These are phyloP conservation scores for Tuberolachnus salignus DNA, from an alignment of 2,888 invertebrate genomes.

Conservation along the genomic window DNA sequence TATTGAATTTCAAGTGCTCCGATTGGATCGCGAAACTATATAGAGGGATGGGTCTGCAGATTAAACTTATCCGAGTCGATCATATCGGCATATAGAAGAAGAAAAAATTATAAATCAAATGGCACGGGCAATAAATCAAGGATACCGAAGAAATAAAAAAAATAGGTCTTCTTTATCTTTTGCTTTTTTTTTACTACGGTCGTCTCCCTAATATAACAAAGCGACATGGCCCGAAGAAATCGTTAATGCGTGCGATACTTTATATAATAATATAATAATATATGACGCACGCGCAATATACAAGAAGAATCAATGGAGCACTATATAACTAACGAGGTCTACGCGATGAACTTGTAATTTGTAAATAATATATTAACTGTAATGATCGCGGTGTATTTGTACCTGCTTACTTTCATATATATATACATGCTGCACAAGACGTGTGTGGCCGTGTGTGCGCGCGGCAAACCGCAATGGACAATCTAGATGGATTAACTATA, in stretches of 20 bases:
- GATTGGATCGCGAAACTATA: no score
- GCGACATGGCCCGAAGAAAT: neutral
- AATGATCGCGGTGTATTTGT: neutral
- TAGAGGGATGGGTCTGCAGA: no score
- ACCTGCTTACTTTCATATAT: no score
- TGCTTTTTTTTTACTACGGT: no score
- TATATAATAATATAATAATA: conserved; percentile 16
- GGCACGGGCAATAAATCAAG: no score
- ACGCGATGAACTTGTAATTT: conserved; percentile 32
- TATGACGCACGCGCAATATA: neutral
- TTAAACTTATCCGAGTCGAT: no score
- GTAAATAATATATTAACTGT: conserved; percentile 31
- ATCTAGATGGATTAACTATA: conserved; percentile 24
- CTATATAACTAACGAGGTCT: conserved; percentile 11
- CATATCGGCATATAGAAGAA: no score
- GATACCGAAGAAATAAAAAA: no score
- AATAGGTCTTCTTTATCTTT: no score
- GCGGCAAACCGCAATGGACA: conserved; percentile 26
- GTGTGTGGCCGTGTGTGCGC: neutral
- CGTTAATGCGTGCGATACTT: neutral
- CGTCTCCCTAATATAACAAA: no score
- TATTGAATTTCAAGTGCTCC: neutral
- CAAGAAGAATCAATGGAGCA: neutral
- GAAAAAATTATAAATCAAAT: no score
- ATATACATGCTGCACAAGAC: neutral